Evolutionary conservation across 2,797 vertebrate genomes (phyloP), one percentile per base, ranked within the genome.

Genomic region (Aulostomus chinensis): DNA sequence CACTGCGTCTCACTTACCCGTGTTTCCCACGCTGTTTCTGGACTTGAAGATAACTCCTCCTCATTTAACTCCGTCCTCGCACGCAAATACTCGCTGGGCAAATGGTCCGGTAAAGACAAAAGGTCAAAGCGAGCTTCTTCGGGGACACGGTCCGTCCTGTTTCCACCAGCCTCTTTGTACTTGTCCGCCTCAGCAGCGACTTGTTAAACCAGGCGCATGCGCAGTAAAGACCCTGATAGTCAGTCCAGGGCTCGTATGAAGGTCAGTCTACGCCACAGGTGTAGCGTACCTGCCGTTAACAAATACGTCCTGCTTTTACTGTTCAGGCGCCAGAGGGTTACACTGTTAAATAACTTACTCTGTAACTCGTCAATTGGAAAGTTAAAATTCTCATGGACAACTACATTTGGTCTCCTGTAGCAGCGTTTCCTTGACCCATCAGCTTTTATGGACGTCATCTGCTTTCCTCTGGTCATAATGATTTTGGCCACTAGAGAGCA

Each of bases 141-240:
- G 9, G 2, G 12, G 24, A 37, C 43, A 21, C 41, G 0, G n/a
- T 32, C 7, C 43, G 70, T 43, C 53, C 38, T 9, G 39, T 54
- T 53, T 15, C 33, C 39, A 12, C 50, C 58, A 56, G 60, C 65
- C 42, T 54, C 83, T 85, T 88, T 87, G 81, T 86, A 79, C 76
- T 76, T 25, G 35, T 66, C 66, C 69, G 52, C 71, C 33, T 12
- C 49, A 9, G 57, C 66, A 32, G 38, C 46, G 1, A 47, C 49
- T 64, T 11, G 35, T 33, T 21, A n/a, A n/a, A n/a, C n/a, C n/a
- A n/a, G n/a, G 59, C 64, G 56, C 86, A 88, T 88, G 86, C 86
- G 86, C 83, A 87, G 62, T 82, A 0, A 28, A 9, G 7, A 5
- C 35, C 10, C 30, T 3, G 14, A 12, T 10, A 3, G 26, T 6